A percentile compares a stretch with the other conserved stretches of the same genome.
Conservation (phyloP, 2,113 vertebrate genomes). For the Madoqua kirkii region DNA sequence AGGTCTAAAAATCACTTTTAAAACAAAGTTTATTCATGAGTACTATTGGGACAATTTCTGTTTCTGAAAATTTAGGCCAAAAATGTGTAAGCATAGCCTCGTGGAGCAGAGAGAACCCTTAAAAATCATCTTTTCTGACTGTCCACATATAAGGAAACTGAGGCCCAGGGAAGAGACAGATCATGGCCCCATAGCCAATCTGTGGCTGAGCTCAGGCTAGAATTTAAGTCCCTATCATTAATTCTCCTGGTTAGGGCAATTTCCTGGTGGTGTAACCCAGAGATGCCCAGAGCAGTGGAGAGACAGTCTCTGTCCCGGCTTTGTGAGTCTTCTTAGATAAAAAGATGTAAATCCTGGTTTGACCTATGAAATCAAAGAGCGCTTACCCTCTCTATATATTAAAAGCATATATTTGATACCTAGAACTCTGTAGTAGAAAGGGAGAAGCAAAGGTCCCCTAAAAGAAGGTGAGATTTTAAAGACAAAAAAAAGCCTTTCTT, state of each 20-base stretch:
- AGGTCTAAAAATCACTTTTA: background rate
- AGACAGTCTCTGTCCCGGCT: background rate
- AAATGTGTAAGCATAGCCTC: background rate
- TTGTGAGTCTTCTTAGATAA: background rate
- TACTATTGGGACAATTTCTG: background rate
- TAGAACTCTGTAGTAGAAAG: background rate
- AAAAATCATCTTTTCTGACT: background rate
- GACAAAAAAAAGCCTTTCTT: background rate
- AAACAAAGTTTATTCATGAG: background rate
- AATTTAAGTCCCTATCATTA: background rate
- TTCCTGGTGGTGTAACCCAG: background rate
- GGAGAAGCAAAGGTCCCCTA: background rate
- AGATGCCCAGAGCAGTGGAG: background rate
- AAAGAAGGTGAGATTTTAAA: background rate
- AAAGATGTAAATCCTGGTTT: background rate
- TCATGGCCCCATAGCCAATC: background rate
- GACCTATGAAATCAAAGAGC: background rate
- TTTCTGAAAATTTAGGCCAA: conserved; percentile 25
- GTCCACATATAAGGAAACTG: background rate
- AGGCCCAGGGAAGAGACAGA: background rate
- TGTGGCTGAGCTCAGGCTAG: background rate
- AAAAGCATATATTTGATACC: background rate
- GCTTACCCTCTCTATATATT: background rate
- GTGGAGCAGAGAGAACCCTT: background rate
- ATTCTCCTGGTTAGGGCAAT: background rate